phyloP scores from a whole-genome alignment of 1,140 invertebrate species.

The Pentalonia nigronervosa region DNA sequence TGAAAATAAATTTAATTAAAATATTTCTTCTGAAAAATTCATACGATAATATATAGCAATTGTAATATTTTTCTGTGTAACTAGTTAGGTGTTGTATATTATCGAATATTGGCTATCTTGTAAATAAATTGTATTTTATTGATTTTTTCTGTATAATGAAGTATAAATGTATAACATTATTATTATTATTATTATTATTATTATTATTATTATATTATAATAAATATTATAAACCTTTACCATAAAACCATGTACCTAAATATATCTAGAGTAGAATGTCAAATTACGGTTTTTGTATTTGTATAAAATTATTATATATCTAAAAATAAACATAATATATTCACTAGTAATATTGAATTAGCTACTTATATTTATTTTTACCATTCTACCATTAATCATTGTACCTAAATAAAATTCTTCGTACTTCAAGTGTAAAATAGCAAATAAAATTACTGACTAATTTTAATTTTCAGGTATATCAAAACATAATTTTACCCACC shows the following conservation, averaged over 20 bases:
- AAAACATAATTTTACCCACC: no score
- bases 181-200: conserved; percentile 34
- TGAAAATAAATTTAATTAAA: background rate
- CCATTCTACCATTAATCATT: no score
- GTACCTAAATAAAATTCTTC: no score
- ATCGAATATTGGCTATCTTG: conserved; percentile 40
- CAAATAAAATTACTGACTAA: no score
- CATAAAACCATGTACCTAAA: conserved; percentile 42
- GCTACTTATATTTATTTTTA: background rate
- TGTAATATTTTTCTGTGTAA: conserved; percentile 40
- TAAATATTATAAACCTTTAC: conserved; percentile 35
- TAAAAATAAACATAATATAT: conserved; percentile 52
- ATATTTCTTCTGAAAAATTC: background rate
- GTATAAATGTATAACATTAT: conserved; percentile 48
- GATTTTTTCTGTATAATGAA: conserved; percentile 40
- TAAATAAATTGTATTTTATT: conserved; percentile 54
- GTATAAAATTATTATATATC: conserved; percentile 51
- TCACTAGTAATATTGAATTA: conserved; percentile 36
- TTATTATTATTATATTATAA: conserved; percentile 34
- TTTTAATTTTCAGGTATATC: no score
- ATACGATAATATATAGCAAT: background rate
- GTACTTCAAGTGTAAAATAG: no score
- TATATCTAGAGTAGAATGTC: conserved; percentile 33
- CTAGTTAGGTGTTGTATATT: conserved; percentile 44
- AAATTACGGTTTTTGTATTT: conserved; percentile 55